Base-by-base conservation (phyloP, 2,888 invertebrate species). In the Octodonta nipae region DNA sequence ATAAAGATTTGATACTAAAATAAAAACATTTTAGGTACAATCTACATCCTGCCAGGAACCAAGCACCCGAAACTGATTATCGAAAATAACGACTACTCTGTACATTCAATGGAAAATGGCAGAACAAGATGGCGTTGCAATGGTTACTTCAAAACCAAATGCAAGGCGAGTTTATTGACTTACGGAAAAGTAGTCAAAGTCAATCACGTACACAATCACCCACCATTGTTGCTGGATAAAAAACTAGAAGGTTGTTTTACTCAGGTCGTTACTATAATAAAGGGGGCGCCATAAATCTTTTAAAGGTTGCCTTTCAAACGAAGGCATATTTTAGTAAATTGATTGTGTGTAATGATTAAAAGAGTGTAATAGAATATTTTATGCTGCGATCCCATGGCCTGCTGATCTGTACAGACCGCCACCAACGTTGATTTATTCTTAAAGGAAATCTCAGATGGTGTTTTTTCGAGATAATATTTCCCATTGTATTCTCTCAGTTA, bases 71-170 rank as follows among this genome's bases (percentile, higher is more conserved):
- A 49, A 41, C 40, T 53, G 3, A 43, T 52, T 3, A 26, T 51
- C 13, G 44, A 47, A 11, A 33, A 47, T 26, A 40, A 47, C 33
- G 47, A 48, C 17, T 53, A 46, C 26, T 37, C 45, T 3, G 36
- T 51, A 4, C 45, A 49, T 28, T 35, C 36, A 12, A 49, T 46
- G 36, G 28, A 33, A 4, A 41, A 34, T 4, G 35, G 36, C 14
- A 40, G 35, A 22, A 52, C 51, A 2, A 46, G 50, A 39, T 55
- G 55, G 54, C 43, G 51, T 17, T 55, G 55, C 27, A 40, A 41
- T 2, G 34, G 40, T 10, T 51, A 53, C 30, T 45, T 46, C 30
- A 47, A 41, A 37, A 41, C 38, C 1, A 42, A 43, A 24, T 49
- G 47, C 35, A 47, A 43, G 32, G 43, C 45, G 1, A 44, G 41